A percentile compares a stretch with the other conserved stretches of the same genome.
These are phyloP conservation scores for Branchellion lobata DNA, from an alignment of 2,888 invertebrate species.

Conservation along the genomic window DNA sequence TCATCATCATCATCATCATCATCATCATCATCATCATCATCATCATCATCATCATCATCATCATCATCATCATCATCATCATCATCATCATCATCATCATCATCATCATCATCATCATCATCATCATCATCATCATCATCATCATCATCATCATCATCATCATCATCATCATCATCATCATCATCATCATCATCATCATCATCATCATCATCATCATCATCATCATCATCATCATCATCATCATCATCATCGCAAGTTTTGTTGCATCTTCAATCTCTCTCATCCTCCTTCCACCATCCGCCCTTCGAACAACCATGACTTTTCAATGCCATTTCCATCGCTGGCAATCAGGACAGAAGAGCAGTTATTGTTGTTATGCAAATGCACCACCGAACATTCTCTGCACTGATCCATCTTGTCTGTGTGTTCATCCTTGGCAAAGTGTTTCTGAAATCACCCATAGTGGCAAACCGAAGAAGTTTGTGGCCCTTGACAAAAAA, in stretches of 20 bases:
- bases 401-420: too few species aligned
- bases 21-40: slow-evolving; percentile 18
- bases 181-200: slow-evolving; percentile 20
- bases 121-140: slow-evolving; percentile 14
- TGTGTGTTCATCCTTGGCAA: too few species aligned
- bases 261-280: neutral
- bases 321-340: too few species aligned
- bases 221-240: slow-evolving; percentile 27
- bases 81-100: slow-evolving; percentile 19
- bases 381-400: too few species aligned
- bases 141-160: slow-evolving; percentile 27
- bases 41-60: slow-evolving; percentile 23
- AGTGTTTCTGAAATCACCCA: too few species aligned
- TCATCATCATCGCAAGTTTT: neutral
- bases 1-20: slow-evolving; percentile 35
- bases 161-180: slow-evolving; percentile 23
- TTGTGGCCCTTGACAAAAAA: too few species aligned
- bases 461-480: too few species aligned
- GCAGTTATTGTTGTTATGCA: too few species aligned
- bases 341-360: too few species aligned
- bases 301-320: too few species aligned
- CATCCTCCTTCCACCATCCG: neutral
- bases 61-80: slow-evolving; percentile 32
- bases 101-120: slow-evolving; percentile 29
- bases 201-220: slow-evolving; percentile 27